Evolutionary conservation across 2,888 invertebrate genomes (phyloP), one percentile per base, ranked within the genome.

Genomic region (Mylabris sibirica): DNA sequence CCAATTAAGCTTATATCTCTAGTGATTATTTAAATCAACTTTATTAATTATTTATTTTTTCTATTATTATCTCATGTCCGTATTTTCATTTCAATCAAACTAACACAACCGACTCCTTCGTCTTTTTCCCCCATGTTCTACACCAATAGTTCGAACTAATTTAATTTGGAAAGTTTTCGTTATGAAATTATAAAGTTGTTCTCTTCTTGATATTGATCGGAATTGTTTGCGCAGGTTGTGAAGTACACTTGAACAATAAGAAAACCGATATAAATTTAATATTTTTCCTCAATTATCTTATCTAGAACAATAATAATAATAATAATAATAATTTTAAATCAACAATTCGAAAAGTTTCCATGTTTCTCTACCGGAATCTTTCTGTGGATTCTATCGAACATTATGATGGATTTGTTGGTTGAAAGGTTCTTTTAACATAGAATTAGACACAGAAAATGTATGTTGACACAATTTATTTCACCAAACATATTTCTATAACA

Each of bases 1-100:
- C 64, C 62, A 73, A 71, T 71, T 71, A 68, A 59, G 66, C 60
- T 53, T 53, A 35, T 59, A 38, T 59, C 64, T 63, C 71, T 57
- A 22, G 66, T 3, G 20, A 44, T 44, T 44, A n/a, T n/a, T 44
- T 44, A 44, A 14, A 44, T n/a, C 44, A 8, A 3, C 44, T 14
- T 44, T 44, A 44, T 11, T 44, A 30, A 44, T 44, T 44, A 44
- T n/a, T 44, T 14, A n/a, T 3, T 14, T 44, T 3, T 5, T 14
- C 2, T n/a, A 44, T 44, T 44, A n/a, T n/a, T n/a, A n/a, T n/a
- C n/a, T n/a, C n/a, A n/a, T n/a, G n/a, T n/a, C n/a, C n/a, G n/a
- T n/a, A n/a, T n/a, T n/a, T n/a, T n/a, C n/a, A n/a, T n/a, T n/a
- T n/a, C n/a, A n/a, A n/a, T n/a, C n/a, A n/a, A n/a, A n/a, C n/a